These are phyloP conservation scores for Ceramica pisi DNA, from an alignment of 2,888 invertebrate species.

Conservation along the genomic window DNA sequence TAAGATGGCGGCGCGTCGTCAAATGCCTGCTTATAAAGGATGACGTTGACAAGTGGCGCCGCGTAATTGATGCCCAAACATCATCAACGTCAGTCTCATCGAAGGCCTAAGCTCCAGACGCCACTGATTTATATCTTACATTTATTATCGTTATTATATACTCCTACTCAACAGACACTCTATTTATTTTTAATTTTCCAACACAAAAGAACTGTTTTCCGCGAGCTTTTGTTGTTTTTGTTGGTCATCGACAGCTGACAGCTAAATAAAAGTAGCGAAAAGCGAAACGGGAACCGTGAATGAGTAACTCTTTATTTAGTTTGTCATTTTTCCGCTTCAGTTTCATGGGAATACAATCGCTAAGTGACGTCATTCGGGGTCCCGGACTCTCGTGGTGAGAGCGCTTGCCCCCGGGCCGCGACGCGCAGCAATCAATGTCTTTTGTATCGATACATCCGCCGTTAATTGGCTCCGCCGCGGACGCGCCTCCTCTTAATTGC, in stretches of 20 bases:
- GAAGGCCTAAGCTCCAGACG: slow-evolving; percentile 29
- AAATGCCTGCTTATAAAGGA: slow-evolving; percentile 36
- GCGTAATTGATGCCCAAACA: slow-evolving; percentile 65
- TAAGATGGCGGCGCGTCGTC: slow-evolving; percentile 26
- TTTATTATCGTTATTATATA: slow-evolving; percentile 46
- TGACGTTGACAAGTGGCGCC: slow-evolving; percentile 57
- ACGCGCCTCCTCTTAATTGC: slow-evolving; percentile 54
- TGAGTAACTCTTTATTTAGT: slow-evolving; percentile 54
- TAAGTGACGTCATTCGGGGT: slow-evolving; percentile 24
- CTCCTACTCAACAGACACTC: slow-evolving; percentile 29
- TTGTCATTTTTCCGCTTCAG: slow-evolving; percentile 54
- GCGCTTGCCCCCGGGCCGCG: slow-evolving; percentile 6
- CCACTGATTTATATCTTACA: slow-evolving; percentile 57
- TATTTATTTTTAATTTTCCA: slow-evolving; percentile 53
- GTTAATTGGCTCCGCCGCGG: slow-evolving; percentile 60
- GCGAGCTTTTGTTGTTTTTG: slow-evolving; percentile 37
- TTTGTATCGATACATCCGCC: slow-evolving; percentile 63
- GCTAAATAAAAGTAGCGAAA: slow-evolving; percentile 41
- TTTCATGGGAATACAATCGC: slow-evolving; percentile 28
- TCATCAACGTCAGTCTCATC: slow-evolving; percentile 63
- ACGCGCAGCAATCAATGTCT: slow-evolving; percentile 58
- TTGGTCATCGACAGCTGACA: slow-evolving; percentile 48
- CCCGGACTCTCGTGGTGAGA: background rate
- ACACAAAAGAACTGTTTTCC: slow-evolving; percentile 36
- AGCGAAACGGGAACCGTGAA: slow-evolving; percentile 33